Evolutionary conservation across 35 echinoderm and acorn worm species (phyloP), one percentile per base, ranked within the genome.

Genomic region (Apostichopus japonicus): DNA sequence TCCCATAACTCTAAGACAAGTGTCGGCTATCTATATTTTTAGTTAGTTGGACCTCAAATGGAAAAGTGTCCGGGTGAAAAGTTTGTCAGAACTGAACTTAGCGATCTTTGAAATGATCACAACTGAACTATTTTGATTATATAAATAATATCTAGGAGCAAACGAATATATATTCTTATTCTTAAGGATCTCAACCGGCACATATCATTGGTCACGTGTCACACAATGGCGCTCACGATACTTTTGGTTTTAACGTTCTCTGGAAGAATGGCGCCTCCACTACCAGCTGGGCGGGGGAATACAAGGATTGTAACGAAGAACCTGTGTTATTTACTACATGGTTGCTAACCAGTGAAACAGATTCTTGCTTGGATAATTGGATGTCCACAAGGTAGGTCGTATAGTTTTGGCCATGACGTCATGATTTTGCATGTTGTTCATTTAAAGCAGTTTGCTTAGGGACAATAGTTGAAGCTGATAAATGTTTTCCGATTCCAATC

Each of bases 201-300:
- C 78, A 22, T 24, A 5, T 80, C 15, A 80, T 80, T 15, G 78
- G 78, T 1, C 24, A 33, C 6, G 24, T 44, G 78, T 80, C 78
- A 80, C 33, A n/a, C 0, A 10, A 80, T 25, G 22, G 22, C 19
- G 15, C 19, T n/a, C 6, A 80, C 33, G n/a, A 33, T 80, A 80
- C 78, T 80, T 80, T 80, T 80, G 78, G 78, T 24, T 80, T 80
- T 80, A 80, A 80, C 52, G 78, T 80, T 44, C 78, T 80, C 5
- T 80, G 78, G 78, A 53, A 80, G 19, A 33, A 80, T 5, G 78
- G 78, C 13, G 24, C 78, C 78, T 80, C 78, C n/a, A 24, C 78
- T 51, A 10, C 78, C 24, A 80, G 78, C 24, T 80, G 19, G n/a
- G 24, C 78, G 5, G 78, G 78, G 14, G 78, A 80, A 25, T 80